Conservation (phyloP, 2,888 invertebrate genomes). For the Parelbella ahira region DNA sequence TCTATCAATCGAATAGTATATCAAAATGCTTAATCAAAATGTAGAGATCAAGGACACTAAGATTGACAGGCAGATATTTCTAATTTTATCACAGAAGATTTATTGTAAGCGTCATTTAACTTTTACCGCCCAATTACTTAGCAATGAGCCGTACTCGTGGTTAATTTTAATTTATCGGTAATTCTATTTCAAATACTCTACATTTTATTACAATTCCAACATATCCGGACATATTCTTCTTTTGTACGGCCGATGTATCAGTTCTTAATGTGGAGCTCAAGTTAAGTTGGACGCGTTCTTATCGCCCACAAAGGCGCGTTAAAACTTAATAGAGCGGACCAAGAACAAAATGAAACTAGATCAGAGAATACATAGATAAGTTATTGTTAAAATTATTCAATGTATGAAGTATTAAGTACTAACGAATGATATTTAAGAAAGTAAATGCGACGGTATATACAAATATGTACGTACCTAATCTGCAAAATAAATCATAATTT, state of each 20-base stretch:
- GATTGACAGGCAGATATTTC: too few species aligned
- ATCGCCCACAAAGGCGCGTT: constrained; percentile 72
- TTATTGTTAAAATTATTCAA: too few species aligned
- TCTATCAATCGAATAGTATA: too few species aligned
- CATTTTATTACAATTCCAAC: constrained; percentile 51
- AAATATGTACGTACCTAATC: too few species aligned
- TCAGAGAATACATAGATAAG: too few species aligned
- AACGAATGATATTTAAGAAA: too few species aligned
- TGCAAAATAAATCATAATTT: too few species aligned
- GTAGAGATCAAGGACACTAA: too few species aligned
- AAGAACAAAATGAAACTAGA: constrained; percentile 29
- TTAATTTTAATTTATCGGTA: too few species aligned
- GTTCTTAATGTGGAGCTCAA: constrained; percentile 34
- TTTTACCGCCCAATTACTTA: constrained; percentile 28
- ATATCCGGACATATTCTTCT: constrained; percentile 35
- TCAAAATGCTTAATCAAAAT: neutral
- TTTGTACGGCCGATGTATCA: constrained; percentile 39
- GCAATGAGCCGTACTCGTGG: too few species aligned
- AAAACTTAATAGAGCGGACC: constrained; percentile 64
- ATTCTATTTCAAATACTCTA: constrained; percentile 69
- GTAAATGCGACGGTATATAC: too few species aligned
- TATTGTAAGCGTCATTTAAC: constrained; percentile 21
- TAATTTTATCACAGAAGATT: constrained; percentile 19
- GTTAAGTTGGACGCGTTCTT: constrained; percentile 53
- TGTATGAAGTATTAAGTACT: too few species aligned